A percentile compares a stretch with the other conserved stretches of the same genome.
Conservation (phyloP, 2,888 invertebrate genomes). For the Graphium colonna region DNA sequence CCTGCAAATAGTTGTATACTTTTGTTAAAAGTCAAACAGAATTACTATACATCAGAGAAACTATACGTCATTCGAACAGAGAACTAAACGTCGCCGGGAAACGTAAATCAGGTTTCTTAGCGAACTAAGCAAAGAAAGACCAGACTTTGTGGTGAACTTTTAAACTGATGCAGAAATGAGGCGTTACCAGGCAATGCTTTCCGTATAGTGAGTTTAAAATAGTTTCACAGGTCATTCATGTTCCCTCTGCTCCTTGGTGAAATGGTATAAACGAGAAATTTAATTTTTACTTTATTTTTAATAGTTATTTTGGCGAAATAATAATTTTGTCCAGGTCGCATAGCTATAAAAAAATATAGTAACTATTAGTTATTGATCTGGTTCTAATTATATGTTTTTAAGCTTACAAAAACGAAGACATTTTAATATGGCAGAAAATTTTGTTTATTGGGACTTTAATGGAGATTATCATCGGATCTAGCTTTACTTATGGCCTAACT, state of each 20-base stretch:
- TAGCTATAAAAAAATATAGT: no score
- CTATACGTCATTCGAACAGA: background rate
- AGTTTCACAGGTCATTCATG: slow-evolving; percentile 25
- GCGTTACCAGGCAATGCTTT: slow-evolving; percentile 21
- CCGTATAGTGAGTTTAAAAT: slow-evolving; percentile 25
- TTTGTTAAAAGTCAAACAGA: no score
- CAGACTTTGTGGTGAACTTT: slow-evolving; percentile 17
- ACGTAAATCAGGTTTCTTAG: background rate
- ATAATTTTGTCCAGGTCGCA: background rate
- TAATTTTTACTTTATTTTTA: background rate
- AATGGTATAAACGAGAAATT: background rate
- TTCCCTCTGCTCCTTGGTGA: slow-evolving; percentile 1
- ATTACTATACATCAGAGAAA: no score
- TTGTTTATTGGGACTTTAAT: no score
- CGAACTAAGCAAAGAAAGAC: slow-evolving; percentile 9
- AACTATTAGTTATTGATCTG: no score
- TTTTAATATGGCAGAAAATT: background rate
- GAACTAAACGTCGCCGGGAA: background rate
- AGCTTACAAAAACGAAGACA: no score
- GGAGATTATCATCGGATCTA: no score
- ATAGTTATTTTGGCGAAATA: background rate
- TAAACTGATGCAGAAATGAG: slow-evolving; percentile 21
- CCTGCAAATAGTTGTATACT: no score
- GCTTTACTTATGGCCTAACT: no score
- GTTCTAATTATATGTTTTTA: no score